Base-by-base conservation (phyloP, 2,797 vertebrate species). In the Rhinogobio ventralis region DNA sequence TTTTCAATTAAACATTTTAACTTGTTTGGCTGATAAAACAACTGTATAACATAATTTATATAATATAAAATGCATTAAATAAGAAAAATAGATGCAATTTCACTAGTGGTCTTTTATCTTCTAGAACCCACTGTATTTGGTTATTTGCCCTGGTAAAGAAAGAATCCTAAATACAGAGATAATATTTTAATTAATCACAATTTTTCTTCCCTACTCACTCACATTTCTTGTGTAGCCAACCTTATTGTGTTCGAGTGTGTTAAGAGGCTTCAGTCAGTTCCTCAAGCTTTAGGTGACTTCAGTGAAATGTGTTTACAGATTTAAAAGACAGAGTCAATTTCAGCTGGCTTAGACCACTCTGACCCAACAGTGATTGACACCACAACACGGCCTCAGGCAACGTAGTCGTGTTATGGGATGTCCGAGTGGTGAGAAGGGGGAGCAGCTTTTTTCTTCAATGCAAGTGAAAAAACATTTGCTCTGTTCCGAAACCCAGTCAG, bases 251-350 rank as follows among this genome's bases (percentile, higher is more conserved):
- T 42, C 14, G 30, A 74, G 71, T 62, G 45, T 53, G 60, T 82
- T 73, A 45, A 83, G 46, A 83, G 11, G 64, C 66, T 77, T 77
- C 73, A 77, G 33, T 84, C 13, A 4, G 60, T 67, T 53, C 60
- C 60, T 83, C 57, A 14, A 51, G 51, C 73, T 77, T 49, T 83
- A 49, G 45, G 19, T 68, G 64, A 80, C 64, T 51, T 67, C 78
- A 53, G 78, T 33, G 64, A 80, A 80, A 67, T 80, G 30, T 57
- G 82, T 83, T 84, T 69, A 84, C 49, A 77, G 82, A 84, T 79
- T 72, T 71, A 67, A 84, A 39, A 79, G 67, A 79, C 75, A 84
- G 66, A 71, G 74, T 73, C 55, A 79, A 79, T 79, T 85, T 85
- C 76, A 85, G 83, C 45, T 62, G 83, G 67, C 55, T 85, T 64